Percentiles rank a stretch among this genome's conserved stretches.
These are phyloP conservation scores for Ennomos erosarius DNA, from an alignment of 2,888 invertebrate genomes.

Conservation along the genomic window DNA sequence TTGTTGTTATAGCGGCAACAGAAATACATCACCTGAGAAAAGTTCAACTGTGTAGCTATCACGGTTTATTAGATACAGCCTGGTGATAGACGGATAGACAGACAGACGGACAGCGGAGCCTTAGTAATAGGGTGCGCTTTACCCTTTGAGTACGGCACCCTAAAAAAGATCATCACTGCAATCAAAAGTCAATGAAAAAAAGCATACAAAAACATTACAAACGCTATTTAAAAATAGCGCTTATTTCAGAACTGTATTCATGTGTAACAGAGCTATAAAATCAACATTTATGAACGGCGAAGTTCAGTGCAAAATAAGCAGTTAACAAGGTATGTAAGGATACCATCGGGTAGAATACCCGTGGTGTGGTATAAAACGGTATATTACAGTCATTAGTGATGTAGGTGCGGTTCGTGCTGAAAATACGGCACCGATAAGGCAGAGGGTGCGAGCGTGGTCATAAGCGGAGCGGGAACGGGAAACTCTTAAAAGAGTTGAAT, in stretches of 20 bases:
- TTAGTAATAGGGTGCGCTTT: too few species aligned
- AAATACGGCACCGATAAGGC: slow-evolving; percentile 63
- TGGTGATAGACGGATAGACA: too few species aligned
- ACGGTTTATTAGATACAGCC: too few species aligned
- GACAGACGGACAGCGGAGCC: too few species aligned
- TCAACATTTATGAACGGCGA: slow-evolving; percentile 23
- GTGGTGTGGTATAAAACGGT: slow-evolving; percentile 43
- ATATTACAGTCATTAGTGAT: slow-evolving; percentile 69
- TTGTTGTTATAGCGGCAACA: too few species aligned
- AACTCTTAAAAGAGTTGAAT: background rate
- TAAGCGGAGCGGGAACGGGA: slow-evolving; percentile 41
- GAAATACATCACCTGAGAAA: too few species aligned
- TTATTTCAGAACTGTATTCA: background rate
- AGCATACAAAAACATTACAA: background rate
- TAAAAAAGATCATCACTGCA: too few species aligned
- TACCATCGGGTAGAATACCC: slow-evolving; percentile 33
- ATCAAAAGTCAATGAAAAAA: too few species aligned
- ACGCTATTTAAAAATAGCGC: too few species aligned
- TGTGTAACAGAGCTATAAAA: slow-evolving; percentile 20
- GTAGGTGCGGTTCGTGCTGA: slow-evolving; percentile 64
- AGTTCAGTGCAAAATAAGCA: slow-evolving; percentile 27
- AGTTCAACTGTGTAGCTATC: too few species aligned
- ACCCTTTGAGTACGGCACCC: too few species aligned
- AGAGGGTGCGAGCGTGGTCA: slow-evolving; percentile 13
- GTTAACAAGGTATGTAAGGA: slow-evolving; percentile 26